Evolutionary conservation across 2,797 vertebrate genomes (phyloP).

Genomic region (Pseudochirops cupreus): DNA sequence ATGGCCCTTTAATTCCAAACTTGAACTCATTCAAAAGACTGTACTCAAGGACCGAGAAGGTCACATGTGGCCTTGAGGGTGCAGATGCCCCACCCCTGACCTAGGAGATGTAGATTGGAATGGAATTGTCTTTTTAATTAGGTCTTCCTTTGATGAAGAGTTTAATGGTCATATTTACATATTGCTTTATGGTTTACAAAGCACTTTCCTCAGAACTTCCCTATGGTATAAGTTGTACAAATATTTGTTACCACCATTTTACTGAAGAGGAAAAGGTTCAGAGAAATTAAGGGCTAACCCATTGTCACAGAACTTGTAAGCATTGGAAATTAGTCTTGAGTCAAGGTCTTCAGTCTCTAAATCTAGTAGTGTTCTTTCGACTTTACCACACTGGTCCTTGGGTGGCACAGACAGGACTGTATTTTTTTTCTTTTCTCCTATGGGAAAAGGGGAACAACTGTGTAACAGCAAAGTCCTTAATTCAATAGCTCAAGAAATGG

Average conservation of each 20-base stretch:
- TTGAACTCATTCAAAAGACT: too few species aligned
- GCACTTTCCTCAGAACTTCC: background rate
- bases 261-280: background rate
- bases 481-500: background rate
- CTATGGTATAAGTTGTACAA: background rate
- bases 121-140: background rate
- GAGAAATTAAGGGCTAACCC: background rate
- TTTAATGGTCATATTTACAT: background rate
- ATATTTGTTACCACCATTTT: background rate
- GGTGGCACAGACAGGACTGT: background rate
- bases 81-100: too few species aligned
- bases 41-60: too few species aligned
- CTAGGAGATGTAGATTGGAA: background rate
- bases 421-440: background rate
- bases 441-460: background rate
- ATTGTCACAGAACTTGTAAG: background rate
- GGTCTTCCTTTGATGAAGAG: background rate
- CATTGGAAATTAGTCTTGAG: background rate
- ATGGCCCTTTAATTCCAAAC: too few species aligned
- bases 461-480: background rate
- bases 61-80: too few species aligned
- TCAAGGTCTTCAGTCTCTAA: background rate
- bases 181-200: background rate
- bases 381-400: background rate
- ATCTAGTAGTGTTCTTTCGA: background rate